Evolutionary conservation across 2,888 invertebrate species (phyloP), one percentile per base, ranked within the genome.

Genomic region (Ptychoptera contaminata): DNA sequence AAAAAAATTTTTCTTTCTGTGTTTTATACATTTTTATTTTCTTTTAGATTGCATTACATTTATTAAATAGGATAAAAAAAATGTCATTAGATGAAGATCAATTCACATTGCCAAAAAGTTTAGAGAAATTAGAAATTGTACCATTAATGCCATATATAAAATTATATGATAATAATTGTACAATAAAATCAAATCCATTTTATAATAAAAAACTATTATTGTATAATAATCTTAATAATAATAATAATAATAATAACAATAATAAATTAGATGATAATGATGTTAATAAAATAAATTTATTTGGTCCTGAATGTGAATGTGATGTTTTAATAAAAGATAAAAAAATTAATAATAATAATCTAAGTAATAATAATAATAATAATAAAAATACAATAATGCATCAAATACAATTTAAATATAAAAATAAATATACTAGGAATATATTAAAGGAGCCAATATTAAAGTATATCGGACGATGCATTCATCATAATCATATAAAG

Each of bases 101-200:
- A 35, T 23, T 23, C 23, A 42, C 35, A 23, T 55, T 75, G 50
- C 69, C 70, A 50, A 66, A 69, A 47, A 68, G 70, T 57, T 65
- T 76, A 62, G 68, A 67, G 49, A 71, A 69, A 55, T 58, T 76
- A 49, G 70, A 74, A 65, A 75, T 76, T 56, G 70, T 71, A 51
- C 67, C 70, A 29, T 54, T 58, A 37, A 63, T 67, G 43, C 54
- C 54, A 39, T 52, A 52, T 36, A 46, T 49, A 8, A 56, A 58
- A 42, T 40, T 54, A 15, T 11, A 36, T 2, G 42, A 45, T 58
- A 45, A 55, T 34, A 56, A 52, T 38, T 38, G 37, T 12, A 40
- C 45, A 23, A 38, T 37, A n/a, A 29, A 35, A 14, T 29, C 36
- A 31, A 41, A 48, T 42, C 35, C 47, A 42, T 16, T 46, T 48